Evolutionary conservation across 1,140 invertebrate species (phyloP).

Genomic region (Halesus radiatus): DNA sequence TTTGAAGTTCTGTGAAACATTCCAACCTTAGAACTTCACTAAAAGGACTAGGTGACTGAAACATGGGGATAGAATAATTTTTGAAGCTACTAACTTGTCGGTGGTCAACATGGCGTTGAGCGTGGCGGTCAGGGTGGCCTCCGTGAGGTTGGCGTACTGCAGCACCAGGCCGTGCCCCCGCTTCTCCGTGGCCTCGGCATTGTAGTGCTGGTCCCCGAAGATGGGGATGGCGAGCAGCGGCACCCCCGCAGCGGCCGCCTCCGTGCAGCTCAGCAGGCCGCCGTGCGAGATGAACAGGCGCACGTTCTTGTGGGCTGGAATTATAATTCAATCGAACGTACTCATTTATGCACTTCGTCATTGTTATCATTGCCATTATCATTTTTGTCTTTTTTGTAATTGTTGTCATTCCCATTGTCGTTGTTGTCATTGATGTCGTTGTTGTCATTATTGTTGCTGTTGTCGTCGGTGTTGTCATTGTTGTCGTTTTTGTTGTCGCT

Average conservation of each 20-base stretch:
- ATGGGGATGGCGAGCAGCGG: conserved; percentile 61
- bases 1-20: too few relatives aligned
- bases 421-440: too few relatives aligned
- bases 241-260: conserved; percentile 60
- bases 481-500: background rate
- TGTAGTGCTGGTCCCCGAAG: conserved; percentile 66
- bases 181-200: conserved; percentile 62
- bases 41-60: too few relatives aligned
- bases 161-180: conserved; percentile 60
- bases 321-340: background rate
- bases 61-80: too few relatives aligned
- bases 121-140: conserved; percentile 37
- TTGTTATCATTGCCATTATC: too few relatives aligned
- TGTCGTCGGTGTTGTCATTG: background rate
- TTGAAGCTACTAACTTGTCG: conserved; percentile 39
- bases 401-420: background rate
- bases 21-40: too few relatives aligned
- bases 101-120: conserved; percentile 42
- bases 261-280: conserved; percentile 69
- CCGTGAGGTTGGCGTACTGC: conserved; percentile 47
- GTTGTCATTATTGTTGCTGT: background rate
- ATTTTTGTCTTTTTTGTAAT: too few relatives aligned
- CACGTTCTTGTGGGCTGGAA: conserved; percentile 62
- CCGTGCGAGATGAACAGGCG: conserved; percentile 72
- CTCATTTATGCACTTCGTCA: too few relatives aligned